Evolutionary conservation across 2,797 vertebrate genomes (phyloP), one percentile per base, ranked within the genome.

Genomic region (Eurystomus glaucurus): DNA sequence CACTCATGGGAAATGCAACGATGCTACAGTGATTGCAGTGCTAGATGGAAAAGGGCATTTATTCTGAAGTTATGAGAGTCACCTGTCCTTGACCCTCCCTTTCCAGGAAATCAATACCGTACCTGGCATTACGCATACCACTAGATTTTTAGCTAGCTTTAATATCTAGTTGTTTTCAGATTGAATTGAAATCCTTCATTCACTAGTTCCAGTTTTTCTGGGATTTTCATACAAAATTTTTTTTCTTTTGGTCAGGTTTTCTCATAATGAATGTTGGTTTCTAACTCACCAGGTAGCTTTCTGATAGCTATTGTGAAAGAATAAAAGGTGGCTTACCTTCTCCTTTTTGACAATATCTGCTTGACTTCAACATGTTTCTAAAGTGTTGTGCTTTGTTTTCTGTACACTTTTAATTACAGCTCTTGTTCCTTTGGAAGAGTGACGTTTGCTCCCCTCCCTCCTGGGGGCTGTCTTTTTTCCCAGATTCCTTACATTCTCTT

Each of bases 341-440:
- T 93, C 35, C 51, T 66, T 69, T 41, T 57, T 89, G 78, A 78
- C 46, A 89, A 22, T 55, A 78, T 69, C 60, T 64, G 33, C 46
- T 85, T 4, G 12, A 52, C 15, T 66, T 87, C 74, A 77, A 35
- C 31, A n/a, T 55, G 33, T 57, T 95, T 82, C 45, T 60, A 83
- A 93, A 85, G 6, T 37, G 45, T 31, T 85, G 35, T 64, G 14
- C 33, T 92, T 92, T 91, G 78, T 94, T 89, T 91, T 66, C 48
- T 55, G 18, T 41, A n/a, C 0, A 0, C 4, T 85, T 94, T 85
- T 91, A 94, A 77, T 93, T 87, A 64, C 60, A 89, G 66, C 15
- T 77, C 7, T 69, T 89, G 62, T 48, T 74, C 62, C 9, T 94
- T 58, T 77, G 29, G 10, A 95, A 74, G 51, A 70, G 15, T 41